Conservation (phyloP, 2,797 vertebrate species). For the Parotocinclus haroldoi region DNA sequence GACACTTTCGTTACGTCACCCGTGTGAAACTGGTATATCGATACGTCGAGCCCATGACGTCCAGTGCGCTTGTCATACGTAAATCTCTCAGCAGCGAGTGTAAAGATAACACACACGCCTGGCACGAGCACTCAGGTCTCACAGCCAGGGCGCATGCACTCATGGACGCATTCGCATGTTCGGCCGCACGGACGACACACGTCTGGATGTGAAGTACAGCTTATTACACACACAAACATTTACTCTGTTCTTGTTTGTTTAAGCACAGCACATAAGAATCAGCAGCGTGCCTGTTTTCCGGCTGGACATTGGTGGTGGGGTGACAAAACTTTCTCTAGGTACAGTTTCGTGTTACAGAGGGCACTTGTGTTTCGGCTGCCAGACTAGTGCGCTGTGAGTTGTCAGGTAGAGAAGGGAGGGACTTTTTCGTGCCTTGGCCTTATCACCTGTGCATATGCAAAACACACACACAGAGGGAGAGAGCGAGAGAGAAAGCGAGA, state of each 20-base stretch:
- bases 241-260: no score
- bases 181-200: slow-evolving; percentile 2
- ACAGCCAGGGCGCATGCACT: neutral
- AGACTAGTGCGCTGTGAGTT: slow-evolving; percentile 47
- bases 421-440: slow-evolving; percentile 50
- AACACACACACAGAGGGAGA: no score
- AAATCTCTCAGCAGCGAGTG: slow-evolving; percentile 21
- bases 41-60: no score
- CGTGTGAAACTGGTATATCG: no score
- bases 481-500: slow-evolving; percentile 31
- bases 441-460: slow-evolving; percentile 76
- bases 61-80: no score
- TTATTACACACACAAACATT: neutral
- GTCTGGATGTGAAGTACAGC: neutral
- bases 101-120: slow-evolving; percentile 28
- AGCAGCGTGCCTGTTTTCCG: no score
- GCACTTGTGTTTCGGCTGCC: slow-evolving; percentile 58
- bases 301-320: no score
- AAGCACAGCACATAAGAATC: neutral
- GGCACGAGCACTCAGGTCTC: slow-evolving; percentile 31
- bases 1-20: no score
- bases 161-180: slow-evolving; percentile 17
- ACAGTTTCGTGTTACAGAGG: slow-evolving; percentile 43
- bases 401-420: slow-evolving; percentile 51
- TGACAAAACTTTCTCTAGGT: neutral